Base-by-base conservation (phyloP, 2,113 vertebrate genomes). In the Xenopus borealis region DNA sequence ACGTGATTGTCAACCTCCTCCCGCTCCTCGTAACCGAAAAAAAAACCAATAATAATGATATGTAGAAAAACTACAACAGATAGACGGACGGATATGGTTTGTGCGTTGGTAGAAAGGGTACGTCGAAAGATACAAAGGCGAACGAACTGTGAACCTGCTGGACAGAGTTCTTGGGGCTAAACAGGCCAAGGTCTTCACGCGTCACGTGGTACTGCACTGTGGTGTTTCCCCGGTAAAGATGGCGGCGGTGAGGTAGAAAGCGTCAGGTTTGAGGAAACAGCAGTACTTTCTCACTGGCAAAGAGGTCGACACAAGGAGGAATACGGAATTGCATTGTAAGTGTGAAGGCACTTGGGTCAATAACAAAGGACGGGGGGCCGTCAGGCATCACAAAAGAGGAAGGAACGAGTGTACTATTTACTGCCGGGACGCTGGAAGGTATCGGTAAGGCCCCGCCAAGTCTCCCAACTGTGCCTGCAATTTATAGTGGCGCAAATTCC, bases 201-300 rank as follows among this genome's bases (percentile, higher is more conserved):
- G 88, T 96, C 95, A 96, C 94, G 94, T 95, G 95, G 91, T 78
- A 80, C 7, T 69, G 88, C 85, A 89, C 86, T 89, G 86, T 80
- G 81, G 85, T 86, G 77, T 46, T 65, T 76, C 75, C 74, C 76
- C 80, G 86, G 95, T 93, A 91, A 97, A 96, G 92, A 96, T 98
- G 95, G 95, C 94, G 94, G 90, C 89, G 72, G 89, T 79, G 83
- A 89, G 89, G 88, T 91, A 94, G 93, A 93, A 90, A 89, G 90
- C 93, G 87, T 86, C 88, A 85, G 87, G 90, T 88, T 79, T 47
- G 83, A 83, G 18, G n/a, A 10, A 53, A 72, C 78, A 44, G 63
- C 79, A 66, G n/a, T 66, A 69, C 53, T 69, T 69, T 9, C 2
- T n/a, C 19, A 33, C 13, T 2, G 17, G 53, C 45, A n/a, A 45